Evolutionary conservation across 2,113 vertebrate species (phyloP).

Genomic region (Dryoscopus gambensis): DNA sequence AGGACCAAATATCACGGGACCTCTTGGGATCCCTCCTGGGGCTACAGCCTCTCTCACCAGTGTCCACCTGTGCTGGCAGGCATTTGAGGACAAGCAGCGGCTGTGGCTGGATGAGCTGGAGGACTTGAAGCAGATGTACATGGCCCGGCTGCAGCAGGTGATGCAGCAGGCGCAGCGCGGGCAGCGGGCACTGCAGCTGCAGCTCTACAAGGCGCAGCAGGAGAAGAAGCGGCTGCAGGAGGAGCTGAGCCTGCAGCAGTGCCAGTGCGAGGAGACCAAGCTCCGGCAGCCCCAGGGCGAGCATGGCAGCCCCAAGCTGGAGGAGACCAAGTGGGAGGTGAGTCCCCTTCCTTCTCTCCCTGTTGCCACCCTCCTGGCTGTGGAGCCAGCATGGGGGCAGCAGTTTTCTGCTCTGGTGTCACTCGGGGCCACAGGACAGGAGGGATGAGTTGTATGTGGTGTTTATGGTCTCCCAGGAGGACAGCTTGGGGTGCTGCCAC

Average conservation of each 20-base stretch:
- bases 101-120: conserved; percentile 92
- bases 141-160: conserved; percentile 88
- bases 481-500: background rate
- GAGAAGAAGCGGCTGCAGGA: conserved; percentile 88
- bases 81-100: conserved; percentile 91
- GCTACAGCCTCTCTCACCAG: background rate
- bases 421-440: fast-evolving
- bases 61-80: conserved; percentile 63
- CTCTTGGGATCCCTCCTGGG: background rate
- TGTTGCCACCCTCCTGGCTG: background rate
- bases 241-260: conserved; percentile 79
- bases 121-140: conserved; percentile 90
- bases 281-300: conserved; percentile 60
- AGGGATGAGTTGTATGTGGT: background rate
- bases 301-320: conserved; percentile 74
- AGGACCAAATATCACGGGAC: background rate
- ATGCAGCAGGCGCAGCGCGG: conserved; percentile 91
- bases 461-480: background rate
- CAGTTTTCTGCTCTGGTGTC: background rate
- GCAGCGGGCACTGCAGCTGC: conserved; percentile 87
- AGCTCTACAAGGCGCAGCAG: conserved; percentile 91
- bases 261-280: conserved; percentile 67
- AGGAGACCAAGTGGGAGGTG: conserved; percentile 96
- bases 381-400: background rate
- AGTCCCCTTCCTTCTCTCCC: background rate